phyloP scores from a whole-genome alignment of 2,888 invertebrate species.

The Amphipyra berbera region DNA sequence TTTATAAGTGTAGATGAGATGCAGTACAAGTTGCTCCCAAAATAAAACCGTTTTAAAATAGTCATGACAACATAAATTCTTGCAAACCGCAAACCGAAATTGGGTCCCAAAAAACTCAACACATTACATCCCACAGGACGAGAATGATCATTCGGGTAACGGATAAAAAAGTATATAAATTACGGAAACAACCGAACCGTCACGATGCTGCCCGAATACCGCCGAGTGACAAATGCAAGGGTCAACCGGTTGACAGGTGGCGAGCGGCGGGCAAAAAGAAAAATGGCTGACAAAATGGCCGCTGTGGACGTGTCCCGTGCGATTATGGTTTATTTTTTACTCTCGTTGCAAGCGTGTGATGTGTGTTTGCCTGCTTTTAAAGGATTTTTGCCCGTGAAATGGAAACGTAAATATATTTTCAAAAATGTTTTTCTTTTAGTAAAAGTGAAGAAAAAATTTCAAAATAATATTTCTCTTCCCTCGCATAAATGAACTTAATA shows the following conservation, averaged over 20 bases:
- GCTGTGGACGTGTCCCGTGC: conserved; percentile 49
- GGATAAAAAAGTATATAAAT: conserved; percentile 58
- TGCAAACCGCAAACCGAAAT: conserved; percentile 9
- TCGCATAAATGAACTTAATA: no score
- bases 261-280: conserved; percentile 61
- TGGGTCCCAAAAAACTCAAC: conserved; percentile 44
- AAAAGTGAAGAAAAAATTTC: no score
- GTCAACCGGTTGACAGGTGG: conserved; percentile 70
- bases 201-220: conserved; percentile 62
- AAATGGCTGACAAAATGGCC: conserved; percentile 66
- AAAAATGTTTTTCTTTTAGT: no score
- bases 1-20: no score
- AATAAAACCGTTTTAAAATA: neutral
- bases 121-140: conserved; percentile 36
- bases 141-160: conserved; percentile 38
- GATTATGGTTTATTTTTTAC: conserved; percentile 43
- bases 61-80: conserved; percentile 15
- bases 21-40: no score
- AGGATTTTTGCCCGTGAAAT: neutral
- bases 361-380: conserved; percentile 23
- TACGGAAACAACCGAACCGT: conserved; percentile 54
- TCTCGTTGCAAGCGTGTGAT: conserved; percentile 19
- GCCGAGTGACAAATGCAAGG: conserved; percentile 73
- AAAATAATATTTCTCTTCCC: no score
- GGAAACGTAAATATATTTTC: neutral